Evolutionary conservation across 2,797 vertebrate genomes (phyloP).

Genomic region (Fistularia commersonii): DNA sequence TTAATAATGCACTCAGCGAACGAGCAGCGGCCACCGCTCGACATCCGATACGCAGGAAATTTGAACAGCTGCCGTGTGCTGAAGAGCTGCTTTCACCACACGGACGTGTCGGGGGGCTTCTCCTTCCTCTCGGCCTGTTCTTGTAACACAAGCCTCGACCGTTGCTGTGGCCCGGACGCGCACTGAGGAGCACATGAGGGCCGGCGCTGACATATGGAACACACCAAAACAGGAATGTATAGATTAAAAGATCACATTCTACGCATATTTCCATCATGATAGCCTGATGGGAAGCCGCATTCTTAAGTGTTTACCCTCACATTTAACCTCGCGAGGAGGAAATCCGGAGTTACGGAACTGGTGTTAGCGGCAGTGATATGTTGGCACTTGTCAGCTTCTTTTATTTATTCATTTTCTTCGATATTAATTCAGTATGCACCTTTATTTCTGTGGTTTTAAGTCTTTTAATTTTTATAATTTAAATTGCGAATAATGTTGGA

Average conservation of each 20-base stretch:
- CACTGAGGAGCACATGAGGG: constrained; percentile 36
- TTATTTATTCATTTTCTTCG: no score
- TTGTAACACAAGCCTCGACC: constrained; percentile 40
- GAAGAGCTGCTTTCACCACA: constrained; percentile 60
- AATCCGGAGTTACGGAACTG: no score
- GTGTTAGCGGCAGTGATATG: no score
- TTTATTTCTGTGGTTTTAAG: no score
- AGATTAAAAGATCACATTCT: constrained; percentile 35
- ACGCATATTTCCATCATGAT: not conserved
- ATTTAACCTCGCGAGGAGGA: no score
- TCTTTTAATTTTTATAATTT: no score
- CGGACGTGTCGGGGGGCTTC: constrained; percentile 31
- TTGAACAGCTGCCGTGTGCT: constrained; percentile 65
- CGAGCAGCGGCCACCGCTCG: constrained; percentile 46
- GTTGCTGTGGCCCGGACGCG: constrained; percentile 33
- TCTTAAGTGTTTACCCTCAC: no score
- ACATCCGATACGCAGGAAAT: constrained; percentile 73
- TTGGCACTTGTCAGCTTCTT: no score
- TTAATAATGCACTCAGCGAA: constrained; percentile 65
- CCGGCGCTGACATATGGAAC: constrained; percentile 31
- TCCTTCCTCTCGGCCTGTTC: constrained; percentile 43
- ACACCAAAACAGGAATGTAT: constrained; percentile 10
- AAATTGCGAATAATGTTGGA: no score
- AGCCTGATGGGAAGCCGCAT: no score
- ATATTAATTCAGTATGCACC: no score